Base-by-base conservation (phyloP, 2,797 vertebrate species). In the Danio choprae region DNA sequence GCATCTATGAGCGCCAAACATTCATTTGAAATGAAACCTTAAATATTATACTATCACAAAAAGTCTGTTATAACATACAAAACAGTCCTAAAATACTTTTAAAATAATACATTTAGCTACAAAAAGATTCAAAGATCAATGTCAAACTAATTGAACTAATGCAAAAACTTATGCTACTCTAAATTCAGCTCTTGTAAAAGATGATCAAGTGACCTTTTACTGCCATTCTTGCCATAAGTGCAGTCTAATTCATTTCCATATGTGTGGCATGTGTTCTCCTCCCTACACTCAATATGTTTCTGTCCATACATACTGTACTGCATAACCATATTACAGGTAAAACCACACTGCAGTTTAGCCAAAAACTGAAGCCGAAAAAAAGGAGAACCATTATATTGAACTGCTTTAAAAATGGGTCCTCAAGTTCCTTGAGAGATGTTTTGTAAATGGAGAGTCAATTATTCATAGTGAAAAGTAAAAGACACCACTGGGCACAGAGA, bases 401-500 rank as follows among this genome's bases (percentile, higher is more conserved):
- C 22, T 22, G 8, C 18, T 58, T 38, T 63, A 63, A 53, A 64
- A 63, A 72, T 72, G 53, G 68, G 58, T 44, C 46, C 58, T 79
- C 70, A 36, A 12, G 59, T 79, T 68, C 68, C 58, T 43, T 29
- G 77, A 79, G 77, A 79, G 38, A 71, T 62, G 55, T 60, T 29
- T 51, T 40, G 58, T 51, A 79, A 72, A 72, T 72, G 58, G 38
- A 79, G 13, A 60, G 60, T 79, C 68, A 79, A 72, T 79, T 63
- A 79, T 64, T 70, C 58, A 79, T 53, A 36, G 29, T 10, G 7
- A 71, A 72, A 53, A 53, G 58, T 64, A 72, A 71, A 62, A 72
- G 48, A 55, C 68, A 79, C 58, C 56, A 41, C 77, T 53, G 36
- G 38, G 15, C 12, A 18, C 12, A 71, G 16, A 29, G 67, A 41